These are phyloP conservation scores for Hemicentrotus pulcherrimus DNA, from an alignment of 35 echinoderm and acorn worm genomes.

Conservation along the genomic window DNA sequence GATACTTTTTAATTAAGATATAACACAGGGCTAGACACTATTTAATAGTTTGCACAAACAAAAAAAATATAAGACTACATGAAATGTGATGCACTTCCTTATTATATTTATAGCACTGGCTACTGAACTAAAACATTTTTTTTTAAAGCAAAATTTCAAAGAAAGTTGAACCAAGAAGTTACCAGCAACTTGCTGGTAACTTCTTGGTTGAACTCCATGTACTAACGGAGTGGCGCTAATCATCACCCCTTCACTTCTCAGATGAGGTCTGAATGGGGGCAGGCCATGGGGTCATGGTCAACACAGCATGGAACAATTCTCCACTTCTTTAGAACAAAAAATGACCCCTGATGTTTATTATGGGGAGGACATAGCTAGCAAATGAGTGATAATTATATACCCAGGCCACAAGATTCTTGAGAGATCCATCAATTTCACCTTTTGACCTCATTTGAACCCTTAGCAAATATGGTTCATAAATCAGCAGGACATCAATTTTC, in stretches of 20 bases:
- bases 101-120: no score
- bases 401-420: neutral
- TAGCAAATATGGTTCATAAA: neutral
- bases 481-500: neutral
- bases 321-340: neutral
- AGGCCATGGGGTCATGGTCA: neutral
- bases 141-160: no score
- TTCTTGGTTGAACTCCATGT: no score
- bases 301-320: neutral
- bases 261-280: neutral
- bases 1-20: no score
- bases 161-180: no score
- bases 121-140: no score
- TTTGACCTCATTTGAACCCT: neutral
- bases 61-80: no score
- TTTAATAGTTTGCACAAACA: no score
- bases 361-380: neutral
- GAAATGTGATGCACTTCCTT: no score
- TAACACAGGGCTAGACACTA: no score
- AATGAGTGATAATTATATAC: constrained; percentile 13
- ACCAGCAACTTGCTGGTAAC: no score
- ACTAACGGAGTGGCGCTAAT: neutral
- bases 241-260: neutral
- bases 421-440: neutral
- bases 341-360: neutral